phyloP scores from a whole-genome alignment of 2,888 invertebrate genomes.

The Kuschelorhynchus macadamiae region DNA sequence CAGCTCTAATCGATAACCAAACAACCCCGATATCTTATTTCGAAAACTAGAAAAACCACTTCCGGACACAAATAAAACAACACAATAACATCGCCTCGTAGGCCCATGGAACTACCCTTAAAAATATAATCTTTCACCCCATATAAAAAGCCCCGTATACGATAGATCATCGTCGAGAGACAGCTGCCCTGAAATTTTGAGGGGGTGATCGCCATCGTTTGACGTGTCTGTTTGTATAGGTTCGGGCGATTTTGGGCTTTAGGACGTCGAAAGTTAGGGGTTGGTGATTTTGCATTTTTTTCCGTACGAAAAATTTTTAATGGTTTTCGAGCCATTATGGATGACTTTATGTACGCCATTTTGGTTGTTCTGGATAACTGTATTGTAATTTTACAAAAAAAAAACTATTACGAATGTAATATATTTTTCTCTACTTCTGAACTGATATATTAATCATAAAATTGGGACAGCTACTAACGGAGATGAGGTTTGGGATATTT shows the following conservation, averaged over 20 bases:
- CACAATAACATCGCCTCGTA: constrained; percentile 21
- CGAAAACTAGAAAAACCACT: constrained; percentile 43
- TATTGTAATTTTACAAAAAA: too few species aligned
- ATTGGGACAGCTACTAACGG: too few species aligned
- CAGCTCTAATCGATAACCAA: too few species aligned
- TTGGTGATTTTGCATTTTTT: neutral
- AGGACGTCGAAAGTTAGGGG: constrained; percentile 1
- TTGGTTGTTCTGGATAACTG: neutral
- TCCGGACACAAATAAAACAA: constrained; percentile 36
- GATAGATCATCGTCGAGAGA: constrained; percentile 55
- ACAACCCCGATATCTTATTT: constrained; percentile 29
- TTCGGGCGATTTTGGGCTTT: constrained; percentile 29
- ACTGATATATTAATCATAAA: too few species aligned
- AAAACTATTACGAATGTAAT: too few species aligned
- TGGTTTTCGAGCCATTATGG: neutral
- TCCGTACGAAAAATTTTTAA: neutral
- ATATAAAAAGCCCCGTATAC: constrained; percentile 41
- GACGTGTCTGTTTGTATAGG: constrained; percentile 54
- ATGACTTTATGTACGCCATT: neutral
- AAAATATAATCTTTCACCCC: constrained; percentile 48
- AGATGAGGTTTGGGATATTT: too few species aligned
- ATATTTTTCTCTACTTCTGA: too few species aligned
- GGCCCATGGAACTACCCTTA: constrained; percentile 35
- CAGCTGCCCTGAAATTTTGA: constrained; percentile 57
- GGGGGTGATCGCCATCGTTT: constrained; percentile 56